Base-by-base conservation (phyloP, 2,888 invertebrate genomes). In the Oscheius sp. region DNA sequence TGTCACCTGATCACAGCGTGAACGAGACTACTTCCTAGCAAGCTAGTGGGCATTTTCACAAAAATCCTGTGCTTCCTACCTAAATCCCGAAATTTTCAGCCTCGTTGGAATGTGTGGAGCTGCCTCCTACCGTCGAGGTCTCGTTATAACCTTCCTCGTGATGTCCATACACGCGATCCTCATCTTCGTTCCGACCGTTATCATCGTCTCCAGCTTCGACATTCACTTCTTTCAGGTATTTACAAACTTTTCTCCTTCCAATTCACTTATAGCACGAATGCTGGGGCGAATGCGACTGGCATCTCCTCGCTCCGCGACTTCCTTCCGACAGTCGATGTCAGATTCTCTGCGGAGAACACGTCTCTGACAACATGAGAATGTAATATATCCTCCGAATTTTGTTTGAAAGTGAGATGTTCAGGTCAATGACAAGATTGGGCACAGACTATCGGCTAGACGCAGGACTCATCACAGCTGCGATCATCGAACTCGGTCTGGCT, bases 271-370 rank as follows among this genome's bases (percentile, higher is more conserved):
- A 85, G 85, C 83, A 85, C 57, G 84, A 86, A 73, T 86, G 86
- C 59, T 86, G 80, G 79, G 86, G 86, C 33, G 79, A 82, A 73
- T 86, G 86, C 66, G 86, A 86, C 71, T 86, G 86, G 86, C 85
- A 86, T 72, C 80, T 86, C 29, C 81, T 86, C 11, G 83, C 85
- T 32, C 82, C 85, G 29, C 81, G 80, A 63, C 72, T 86, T n/a
- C 86, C 86, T 50, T 71, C 76, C 55, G 83, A 86, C 77, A 82
- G 82, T 71, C 80, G 82, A 73, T 86, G 86, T 73, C 86, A 86
- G 76, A 86, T 86, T 47, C 70, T 86, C 51, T 86, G 86, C 72
- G 86, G 86, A 50, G 81, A 80, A 57, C 79, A 82, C 68, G 84
- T 86, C 60, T 83, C 83, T 72, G 83, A 81, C 62, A 80, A 83